A percentile compares a stretch with the other conserved stretches of the same genome.
phyloP scores from a whole-genome alignment of 1,140 invertebrate genomes.

The Lordiphosa mommai region DNA sequence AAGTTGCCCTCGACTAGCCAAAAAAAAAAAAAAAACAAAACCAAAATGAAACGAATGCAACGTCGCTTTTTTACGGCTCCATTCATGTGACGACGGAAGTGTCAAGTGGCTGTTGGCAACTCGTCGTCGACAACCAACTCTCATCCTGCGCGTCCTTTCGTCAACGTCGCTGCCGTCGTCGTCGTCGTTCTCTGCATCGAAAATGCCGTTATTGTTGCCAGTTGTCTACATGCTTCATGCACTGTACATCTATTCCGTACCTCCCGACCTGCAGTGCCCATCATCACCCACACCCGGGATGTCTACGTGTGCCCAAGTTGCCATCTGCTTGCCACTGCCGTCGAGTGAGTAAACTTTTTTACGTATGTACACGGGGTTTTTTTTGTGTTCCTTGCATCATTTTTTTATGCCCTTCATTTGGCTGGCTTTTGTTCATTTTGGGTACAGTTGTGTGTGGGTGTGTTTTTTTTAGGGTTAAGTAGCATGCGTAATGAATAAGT shows the following conservation, averaged over 20 bases:
- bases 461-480: slow-evolving; percentile 43
- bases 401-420: slow-evolving; percentile 72
- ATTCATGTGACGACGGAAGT: slow-evolving; percentile 77
- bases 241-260: slow-evolving; percentile 11
- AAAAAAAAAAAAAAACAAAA: slow-evolving; percentile 31
- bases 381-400: slow-evolving; percentile 43
- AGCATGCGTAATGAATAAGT: slow-evolving; percentile 28
- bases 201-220: slow-evolving; percentile 75
- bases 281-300: background rate
- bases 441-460: slow-evolving; percentile 62
- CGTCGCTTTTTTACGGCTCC: slow-evolving; percentile 76
- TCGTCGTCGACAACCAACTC: slow-evolving; percentile 66
- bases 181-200: slow-evolving; percentile 37
- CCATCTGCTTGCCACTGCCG: slow-evolving; percentile 31
- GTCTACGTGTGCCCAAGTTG: slow-evolving; percentile 26
- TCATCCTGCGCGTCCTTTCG: slow-evolving; percentile 57
- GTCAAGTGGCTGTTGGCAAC: slow-evolving; percentile 77
- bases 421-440: slow-evolving; percentile 64
- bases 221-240: slow-evolving; percentile 64
- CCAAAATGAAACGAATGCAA: slow-evolving; percentile 49
- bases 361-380: slow-evolving; percentile 1
- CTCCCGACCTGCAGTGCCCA: too few species aligned
- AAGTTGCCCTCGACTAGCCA: slow-evolving; percentile 58
- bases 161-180: slow-evolving; percentile 45
- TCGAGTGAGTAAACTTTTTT: slow-evolving; percentile 69